phyloP scores from a whole-genome alignment of 1,140 invertebrate species.

The Meloidogyne exigua region DNA sequence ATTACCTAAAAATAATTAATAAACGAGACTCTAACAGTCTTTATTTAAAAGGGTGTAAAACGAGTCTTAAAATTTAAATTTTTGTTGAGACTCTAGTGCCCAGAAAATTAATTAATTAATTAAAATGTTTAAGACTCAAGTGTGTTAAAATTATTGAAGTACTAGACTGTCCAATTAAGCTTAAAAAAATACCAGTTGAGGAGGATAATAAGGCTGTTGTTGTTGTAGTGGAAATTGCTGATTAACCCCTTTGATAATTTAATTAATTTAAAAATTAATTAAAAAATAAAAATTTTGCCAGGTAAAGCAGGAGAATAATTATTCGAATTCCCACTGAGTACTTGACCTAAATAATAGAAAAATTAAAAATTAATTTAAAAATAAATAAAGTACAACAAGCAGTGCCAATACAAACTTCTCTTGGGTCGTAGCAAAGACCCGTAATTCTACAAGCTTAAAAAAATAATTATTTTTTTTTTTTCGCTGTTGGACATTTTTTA shows the following conservation, averaged over 20 bases:
- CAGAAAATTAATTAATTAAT: no score
- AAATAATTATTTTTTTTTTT: background rate
- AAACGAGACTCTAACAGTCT: no score
- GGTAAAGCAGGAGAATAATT: background rate
- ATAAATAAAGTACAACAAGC: background rate
- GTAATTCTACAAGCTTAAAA: background rate
- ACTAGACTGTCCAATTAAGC: no score
- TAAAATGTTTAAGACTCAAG: no score
- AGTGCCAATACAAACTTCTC: background rate
- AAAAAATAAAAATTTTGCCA: background rate
- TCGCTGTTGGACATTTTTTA: background rate
- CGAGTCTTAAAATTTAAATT: no score
- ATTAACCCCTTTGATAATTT: background rate
- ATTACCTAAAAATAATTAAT: background rate
- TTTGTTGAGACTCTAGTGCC: no score
- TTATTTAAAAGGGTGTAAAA: no score
- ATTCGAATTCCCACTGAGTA: background rate
- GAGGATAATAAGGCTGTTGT: background rate
- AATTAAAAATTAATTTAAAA: background rate
- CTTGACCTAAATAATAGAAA: background rate
- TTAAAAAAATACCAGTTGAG: constrained; percentile 4
- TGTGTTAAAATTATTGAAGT: no score
- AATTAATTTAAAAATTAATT: no score
- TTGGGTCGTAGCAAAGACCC: background rate
- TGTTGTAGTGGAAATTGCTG: no score